A percentile compares a stretch with the other conserved stretches of the same genome.
These are phyloP conservation scores for Drosophila asahinai DNA, from an alignment of 1,140 invertebrate genomes.

Conservation along the genomic window DNA sequence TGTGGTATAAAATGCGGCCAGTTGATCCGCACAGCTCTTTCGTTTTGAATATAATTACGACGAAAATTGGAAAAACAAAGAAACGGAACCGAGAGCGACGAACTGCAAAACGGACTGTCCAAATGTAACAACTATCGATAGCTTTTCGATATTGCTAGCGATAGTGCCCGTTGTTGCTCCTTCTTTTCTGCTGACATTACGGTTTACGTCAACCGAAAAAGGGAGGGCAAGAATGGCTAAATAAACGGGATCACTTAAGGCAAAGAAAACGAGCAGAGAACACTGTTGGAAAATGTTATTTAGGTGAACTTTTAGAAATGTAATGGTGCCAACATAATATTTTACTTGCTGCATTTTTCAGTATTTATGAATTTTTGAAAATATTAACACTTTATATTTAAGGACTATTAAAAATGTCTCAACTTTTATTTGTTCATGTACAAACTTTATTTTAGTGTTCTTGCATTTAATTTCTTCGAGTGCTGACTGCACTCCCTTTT, in stretches of 20 bases:
- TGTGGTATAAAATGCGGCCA: constrained; percentile 35
- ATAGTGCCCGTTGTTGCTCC: constrained; percentile 7
- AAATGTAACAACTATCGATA: constrained; percentile 18
- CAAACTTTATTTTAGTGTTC: not conserved
- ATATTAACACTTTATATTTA: not conserved
- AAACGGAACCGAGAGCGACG: constrained; percentile 12
- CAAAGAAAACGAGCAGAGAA: not conserved
- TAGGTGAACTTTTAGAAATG: too few relatives aligned
- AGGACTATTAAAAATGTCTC: not conserved
- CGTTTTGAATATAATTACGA: constrained; percentile 29
- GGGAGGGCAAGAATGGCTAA: constrained; percentile 27
- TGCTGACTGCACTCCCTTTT: constrained; percentile 37
- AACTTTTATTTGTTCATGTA: not conserved
- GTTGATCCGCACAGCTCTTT: constrained; percentile 25
- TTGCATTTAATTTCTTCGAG: constrained; percentile 22
- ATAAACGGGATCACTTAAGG: constrained; percentile 63
- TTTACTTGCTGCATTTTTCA: not conserved
- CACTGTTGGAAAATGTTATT: constrained; percentile 2
- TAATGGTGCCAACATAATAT: not conserved
- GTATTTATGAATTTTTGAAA: not conserved
- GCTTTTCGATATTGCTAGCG: constrained; percentile 27
- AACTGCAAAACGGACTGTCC: constrained; percentile 14
- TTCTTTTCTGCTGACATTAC: constrained; percentile 56
- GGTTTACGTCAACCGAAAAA: constrained; percentile 30
- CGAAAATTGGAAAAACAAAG: constrained; percentile 19